Conservation (phyloP, 2,888 invertebrate species). For the Andrena haemorrhoa region DNA sequence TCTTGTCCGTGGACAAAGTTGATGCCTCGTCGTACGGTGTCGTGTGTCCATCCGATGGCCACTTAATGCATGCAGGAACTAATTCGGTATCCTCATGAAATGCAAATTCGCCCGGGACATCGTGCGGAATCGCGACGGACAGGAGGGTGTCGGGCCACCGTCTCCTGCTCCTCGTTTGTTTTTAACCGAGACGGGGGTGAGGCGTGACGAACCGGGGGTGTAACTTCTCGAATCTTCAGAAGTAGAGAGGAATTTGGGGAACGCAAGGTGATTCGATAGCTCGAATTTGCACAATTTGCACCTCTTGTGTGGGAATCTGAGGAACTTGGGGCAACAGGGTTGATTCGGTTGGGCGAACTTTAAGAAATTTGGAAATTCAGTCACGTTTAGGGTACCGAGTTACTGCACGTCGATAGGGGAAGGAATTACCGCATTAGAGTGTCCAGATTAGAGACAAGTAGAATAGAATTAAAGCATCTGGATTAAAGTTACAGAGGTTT, state of each 20-base stretch:
- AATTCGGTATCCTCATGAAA: constrained; percentile 69
- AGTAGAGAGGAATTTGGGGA: not conserved
- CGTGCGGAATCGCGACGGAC: constrained; percentile 19
- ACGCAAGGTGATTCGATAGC: not conserved
- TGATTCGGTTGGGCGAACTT: not conserved
- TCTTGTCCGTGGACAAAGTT: constrained; percentile 30
- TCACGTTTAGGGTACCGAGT: not conserved
- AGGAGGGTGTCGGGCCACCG: constrained; percentile 1
- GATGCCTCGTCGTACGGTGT: constrained; percentile 53
- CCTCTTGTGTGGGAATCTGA: not conserved
- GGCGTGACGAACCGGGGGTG: not conserved
- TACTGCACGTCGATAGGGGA: too few species aligned
- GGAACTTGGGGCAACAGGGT: not conserved
- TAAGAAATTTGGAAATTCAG: not conserved
- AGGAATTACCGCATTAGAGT: too few species aligned
- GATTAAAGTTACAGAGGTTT: too few species aligned
- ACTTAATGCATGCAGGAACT: constrained; percentile 66
- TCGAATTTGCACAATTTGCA: not conserved
- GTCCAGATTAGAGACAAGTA: too few species aligned
- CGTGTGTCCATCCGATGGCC: constrained; percentile 49
- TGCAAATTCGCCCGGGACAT: constrained; percentile 54
- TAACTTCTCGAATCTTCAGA: not conserved
- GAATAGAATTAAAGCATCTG: too few species aligned
- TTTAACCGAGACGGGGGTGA: constrained; percentile 17
- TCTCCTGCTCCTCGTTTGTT: constrained; percentile 20